Evolutionary conservation across 2,797 vertebrate genomes (phyloP).

Genomic region (Hylomyscus alleni): DNA sequence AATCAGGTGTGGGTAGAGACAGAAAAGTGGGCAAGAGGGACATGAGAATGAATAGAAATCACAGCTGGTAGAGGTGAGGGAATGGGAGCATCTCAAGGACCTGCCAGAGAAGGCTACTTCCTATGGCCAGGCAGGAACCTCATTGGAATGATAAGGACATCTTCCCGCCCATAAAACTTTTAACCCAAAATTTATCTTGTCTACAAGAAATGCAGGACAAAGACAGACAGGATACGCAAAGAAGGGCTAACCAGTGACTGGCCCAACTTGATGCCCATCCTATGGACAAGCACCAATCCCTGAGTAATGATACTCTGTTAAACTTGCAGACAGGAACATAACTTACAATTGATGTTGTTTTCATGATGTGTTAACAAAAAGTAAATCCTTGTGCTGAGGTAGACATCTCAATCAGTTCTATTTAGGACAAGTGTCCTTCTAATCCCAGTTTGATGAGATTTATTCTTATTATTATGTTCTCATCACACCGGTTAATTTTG

Average conservation of each 20-base stretch:
- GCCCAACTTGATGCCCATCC: background rate
- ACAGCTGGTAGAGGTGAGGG: too few relatives aligned
- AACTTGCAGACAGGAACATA: background rate
- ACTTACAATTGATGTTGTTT: slow-evolving; percentile 48
- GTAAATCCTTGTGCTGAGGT: background rate
- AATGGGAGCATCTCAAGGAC: too few relatives aligned
- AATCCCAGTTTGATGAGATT: background rate
- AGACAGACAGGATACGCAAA: background rate
- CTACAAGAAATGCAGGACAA: too few relatives aligned
- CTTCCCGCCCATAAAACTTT: too few relatives aligned
- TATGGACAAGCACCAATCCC: background rate
- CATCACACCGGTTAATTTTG: slow-evolving; percentile 5
- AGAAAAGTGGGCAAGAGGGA: too few relatives aligned
- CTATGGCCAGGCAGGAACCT: too few relatives aligned
- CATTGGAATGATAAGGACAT: too few relatives aligned
- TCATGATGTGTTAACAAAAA: background rate
- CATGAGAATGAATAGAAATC: too few relatives aligned
- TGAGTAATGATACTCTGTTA: background rate
- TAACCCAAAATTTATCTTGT: too few relatives aligned
- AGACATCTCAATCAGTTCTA: background rate
- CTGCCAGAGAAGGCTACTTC: too few relatives aligned
- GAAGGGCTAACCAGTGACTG: background rate
- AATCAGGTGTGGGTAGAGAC: too few relatives aligned
- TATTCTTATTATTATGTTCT: background rate
- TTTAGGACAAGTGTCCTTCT: background rate